These are phyloP conservation scores for Corythaeola cristata DNA, from an alignment of 2,113 vertebrate genomes.

Conservation along the genomic window DNA sequence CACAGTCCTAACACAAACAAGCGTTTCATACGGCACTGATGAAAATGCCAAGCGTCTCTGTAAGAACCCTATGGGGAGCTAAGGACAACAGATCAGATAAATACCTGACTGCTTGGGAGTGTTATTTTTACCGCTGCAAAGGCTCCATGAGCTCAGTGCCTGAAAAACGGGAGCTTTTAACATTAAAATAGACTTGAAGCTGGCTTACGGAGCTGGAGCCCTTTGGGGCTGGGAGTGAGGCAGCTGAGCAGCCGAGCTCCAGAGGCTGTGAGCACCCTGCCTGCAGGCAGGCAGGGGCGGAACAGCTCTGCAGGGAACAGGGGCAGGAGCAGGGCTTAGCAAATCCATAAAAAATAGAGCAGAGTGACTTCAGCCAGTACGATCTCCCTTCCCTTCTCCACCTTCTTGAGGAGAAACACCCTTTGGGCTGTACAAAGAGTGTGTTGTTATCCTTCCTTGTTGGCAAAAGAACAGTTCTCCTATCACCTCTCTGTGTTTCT, in stretches of 20 bases:
- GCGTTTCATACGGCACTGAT: conserved; percentile 46
- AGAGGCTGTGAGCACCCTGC: not conserved
- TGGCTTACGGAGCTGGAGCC: not conserved
- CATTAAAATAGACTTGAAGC: not conserved
- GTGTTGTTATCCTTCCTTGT: not conserved
- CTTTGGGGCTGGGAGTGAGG: conserved; percentile 15
- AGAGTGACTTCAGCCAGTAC: not conserved
- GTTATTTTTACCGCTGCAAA: conserved; percentile 40
- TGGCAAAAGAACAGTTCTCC: not conserved
- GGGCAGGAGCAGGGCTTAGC: not conserved
- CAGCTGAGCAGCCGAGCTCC: not conserved
- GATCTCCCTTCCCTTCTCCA: not conserved
- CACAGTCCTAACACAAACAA: conserved; percentile 47
- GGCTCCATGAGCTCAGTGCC: conserved; percentile 27
- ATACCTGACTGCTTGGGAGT: conserved; percentile 49
- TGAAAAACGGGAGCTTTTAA: conserved; percentile 41
- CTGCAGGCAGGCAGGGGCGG: not conserved
- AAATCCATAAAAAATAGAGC: not conserved
- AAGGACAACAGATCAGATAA: conserved; percentile 55
- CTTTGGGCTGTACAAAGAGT: not conserved
- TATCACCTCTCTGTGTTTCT: not conserved
- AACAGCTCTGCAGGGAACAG: not conserved
- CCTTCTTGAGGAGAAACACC: not conserved
- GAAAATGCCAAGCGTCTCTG: conserved; percentile 46
- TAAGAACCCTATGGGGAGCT: conserved; percentile 13